Evolutionary conservation across 2,888 invertebrate genomes (phyloP).

Genomic region (Rutpela maculata): DNA sequence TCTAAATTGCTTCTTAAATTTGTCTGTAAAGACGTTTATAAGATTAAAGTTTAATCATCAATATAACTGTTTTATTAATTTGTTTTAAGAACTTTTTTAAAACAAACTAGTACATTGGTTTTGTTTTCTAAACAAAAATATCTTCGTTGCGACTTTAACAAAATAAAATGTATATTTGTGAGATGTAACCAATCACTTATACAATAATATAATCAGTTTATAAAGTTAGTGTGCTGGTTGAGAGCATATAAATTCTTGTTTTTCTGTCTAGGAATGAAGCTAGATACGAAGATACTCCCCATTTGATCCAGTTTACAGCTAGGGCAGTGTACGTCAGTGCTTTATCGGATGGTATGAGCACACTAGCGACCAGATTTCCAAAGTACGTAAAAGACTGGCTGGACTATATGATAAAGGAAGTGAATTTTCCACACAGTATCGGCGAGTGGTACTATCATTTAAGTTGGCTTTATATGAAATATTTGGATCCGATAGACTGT

Average conservation of each 20-base stretch:
- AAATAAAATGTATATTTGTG: no score
- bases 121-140: no score
- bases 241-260: not conserved
- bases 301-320: conserved; percentile 63
- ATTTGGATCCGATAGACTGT: conserved; percentile 48
- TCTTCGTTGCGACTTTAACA: no score
- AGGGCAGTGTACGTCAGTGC: conserved; percentile 54
- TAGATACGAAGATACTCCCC: conserved; percentile 49
- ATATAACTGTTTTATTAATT: no score
- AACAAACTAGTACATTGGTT: no score
- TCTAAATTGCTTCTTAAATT: no score
- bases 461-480: conserved; percentile 54
- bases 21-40: no score
- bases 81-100: no score
- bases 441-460: conserved; percentile 64
- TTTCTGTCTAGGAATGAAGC: conserved; percentile 35
- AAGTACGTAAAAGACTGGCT: conserved; percentile 61
- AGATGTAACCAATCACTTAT: no score
- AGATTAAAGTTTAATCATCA: no score
- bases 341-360: conserved; percentile 55
- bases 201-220: no score
- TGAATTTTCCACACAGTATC: conserved; percentile 48
- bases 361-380: conserved; percentile 54
- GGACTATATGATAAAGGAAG: conserved; percentile 57
- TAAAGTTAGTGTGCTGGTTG: no score